These are phyloP conservation scores for Drosophila nr. fundita DNA, from an alignment of 2,888 invertebrate species.

Conservation along the genomic window DNA sequence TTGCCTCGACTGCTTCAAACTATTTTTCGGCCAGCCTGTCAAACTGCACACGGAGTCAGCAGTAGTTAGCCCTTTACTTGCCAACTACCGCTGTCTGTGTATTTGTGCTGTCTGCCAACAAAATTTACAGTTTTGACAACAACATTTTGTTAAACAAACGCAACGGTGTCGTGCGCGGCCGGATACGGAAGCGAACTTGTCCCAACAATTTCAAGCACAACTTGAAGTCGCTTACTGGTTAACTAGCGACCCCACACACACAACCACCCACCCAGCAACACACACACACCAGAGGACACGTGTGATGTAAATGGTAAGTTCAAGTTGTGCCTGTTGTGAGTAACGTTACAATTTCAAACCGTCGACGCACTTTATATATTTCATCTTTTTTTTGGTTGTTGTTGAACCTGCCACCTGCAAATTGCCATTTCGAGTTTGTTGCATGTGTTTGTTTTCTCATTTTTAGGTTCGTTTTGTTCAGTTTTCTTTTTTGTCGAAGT, in stretches of 20 bases:
- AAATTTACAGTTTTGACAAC: constrained; percentile 69
- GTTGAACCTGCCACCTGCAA: constrained; percentile 4
- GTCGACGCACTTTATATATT: constrained; percentile 20
- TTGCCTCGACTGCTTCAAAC: constrained; percentile 50
- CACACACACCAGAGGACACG: constrained; percentile 22
- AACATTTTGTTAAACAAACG: constrained; percentile 65
- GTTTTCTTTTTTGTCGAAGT: background rate
- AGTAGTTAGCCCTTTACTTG: constrained; percentile 39
- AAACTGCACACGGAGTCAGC: constrained; percentile 9
- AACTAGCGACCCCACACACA: constrained; percentile 37
- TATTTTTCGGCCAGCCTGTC: constrained; percentile 33
- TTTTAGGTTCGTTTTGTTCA: background rate
- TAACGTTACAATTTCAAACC: constrained; percentile 27
- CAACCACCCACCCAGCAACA: background rate
- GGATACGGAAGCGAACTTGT: constrained; percentile 51
- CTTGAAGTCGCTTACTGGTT: constrained; percentile 41
- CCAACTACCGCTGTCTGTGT: constrained; percentile 52
- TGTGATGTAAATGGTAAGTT: constrained; percentile 81
- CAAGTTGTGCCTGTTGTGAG: constrained; percentile 18
- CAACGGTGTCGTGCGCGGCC: constrained; percentile 40
- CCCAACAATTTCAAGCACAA: constrained; percentile 30
- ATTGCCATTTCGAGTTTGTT: constrained; percentile 18
- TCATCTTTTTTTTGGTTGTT: constrained; percentile 7
- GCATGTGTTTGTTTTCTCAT: constrained; percentile 10
- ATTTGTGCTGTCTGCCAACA: constrained; percentile 42